Evolutionary conservation across 2,113 vertebrate species (phyloP).

Genomic region (human): DNA sequence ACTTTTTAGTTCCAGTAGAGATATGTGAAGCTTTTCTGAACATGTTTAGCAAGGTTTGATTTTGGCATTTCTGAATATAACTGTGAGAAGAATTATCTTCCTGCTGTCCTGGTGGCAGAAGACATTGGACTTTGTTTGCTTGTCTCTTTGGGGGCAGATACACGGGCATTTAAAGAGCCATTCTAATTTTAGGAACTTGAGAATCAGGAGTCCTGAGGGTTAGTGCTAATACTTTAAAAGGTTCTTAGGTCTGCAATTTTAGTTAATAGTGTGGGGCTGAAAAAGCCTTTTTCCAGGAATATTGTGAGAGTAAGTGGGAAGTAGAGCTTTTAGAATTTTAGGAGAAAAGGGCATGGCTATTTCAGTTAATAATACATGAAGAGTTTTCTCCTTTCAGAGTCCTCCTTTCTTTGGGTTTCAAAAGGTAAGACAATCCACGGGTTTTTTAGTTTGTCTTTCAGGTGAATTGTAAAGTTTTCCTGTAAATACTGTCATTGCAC

Average conservation of each 20-base stretch:
- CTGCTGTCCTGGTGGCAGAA: background rate
- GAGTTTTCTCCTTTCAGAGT: background rate
- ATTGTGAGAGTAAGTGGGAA: background rate
- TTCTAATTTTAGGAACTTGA: background rate
- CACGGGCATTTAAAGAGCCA: background rate
- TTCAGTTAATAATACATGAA: background rate
- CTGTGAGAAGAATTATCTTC: background rate
- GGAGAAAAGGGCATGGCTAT: background rate
- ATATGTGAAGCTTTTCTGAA: background rate
- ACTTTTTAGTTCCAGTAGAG: background rate
- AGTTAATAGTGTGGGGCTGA: background rate
- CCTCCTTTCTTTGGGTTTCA: background rate
- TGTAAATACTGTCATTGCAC: background rate
- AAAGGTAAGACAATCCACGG: background rate
- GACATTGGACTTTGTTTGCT: background rate
- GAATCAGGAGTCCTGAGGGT: background rate
- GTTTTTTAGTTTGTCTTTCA: background rate
- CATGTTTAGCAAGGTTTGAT: background rate
- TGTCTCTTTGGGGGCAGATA: background rate
- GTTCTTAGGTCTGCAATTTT: background rate
- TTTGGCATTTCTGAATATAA: background rate
- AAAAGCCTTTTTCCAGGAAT: background rate
- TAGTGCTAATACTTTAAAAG: background rate
- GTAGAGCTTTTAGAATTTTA: background rate
- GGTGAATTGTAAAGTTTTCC: background rate